Conservation (phyloP, 2,888 invertebrate species). For the Lochmaea crataegi region DNA sequence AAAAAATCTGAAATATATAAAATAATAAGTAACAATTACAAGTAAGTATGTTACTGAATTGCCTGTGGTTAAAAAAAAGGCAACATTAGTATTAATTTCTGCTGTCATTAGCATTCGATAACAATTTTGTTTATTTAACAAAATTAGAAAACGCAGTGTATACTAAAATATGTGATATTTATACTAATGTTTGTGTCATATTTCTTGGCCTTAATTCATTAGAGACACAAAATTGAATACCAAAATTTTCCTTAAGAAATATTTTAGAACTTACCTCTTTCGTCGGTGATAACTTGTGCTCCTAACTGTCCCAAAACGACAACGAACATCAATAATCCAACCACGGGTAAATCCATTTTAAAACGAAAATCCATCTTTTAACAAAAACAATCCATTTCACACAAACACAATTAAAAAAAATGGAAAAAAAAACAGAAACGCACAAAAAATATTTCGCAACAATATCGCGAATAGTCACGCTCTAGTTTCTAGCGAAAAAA, state of each 20-base stretch:
- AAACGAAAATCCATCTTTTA: constrained; percentile 15
- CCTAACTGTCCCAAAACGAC: constrained; percentile 1
- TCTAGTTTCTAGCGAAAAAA: constrained; percentile 27
- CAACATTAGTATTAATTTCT: too few relatives aligned
- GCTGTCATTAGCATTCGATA: too few relatives aligned
- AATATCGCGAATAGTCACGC: constrained; percentile 14
- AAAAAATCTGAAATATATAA: background rate
- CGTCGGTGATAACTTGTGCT: constrained; percentile 18
- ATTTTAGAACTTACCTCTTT: constrained; percentile 18
- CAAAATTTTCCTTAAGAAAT: too few relatives aligned
- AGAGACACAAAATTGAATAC: too few relatives aligned
- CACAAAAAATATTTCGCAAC: constrained; percentile 16
- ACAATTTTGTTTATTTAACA: too few relatives aligned
- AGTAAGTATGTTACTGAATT: too few relatives aligned
- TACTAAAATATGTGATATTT: too few relatives aligned
- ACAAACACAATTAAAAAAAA: background rate
- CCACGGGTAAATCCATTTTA: constrained; percentile 19
- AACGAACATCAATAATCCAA: constrained; percentile 15
- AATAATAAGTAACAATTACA: too few relatives aligned
- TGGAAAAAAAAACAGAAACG: background rate
- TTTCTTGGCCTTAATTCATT: too few relatives aligned
- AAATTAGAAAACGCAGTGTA: too few relatives aligned
- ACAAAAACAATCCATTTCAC: constrained; percentile 28
- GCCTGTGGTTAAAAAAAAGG: too few relatives aligned
- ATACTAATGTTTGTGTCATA: too few relatives aligned